phyloP scores from a whole-genome alignment of 2,113 vertebrate genomes.

The Ceuthmochares aereus region DNA sequence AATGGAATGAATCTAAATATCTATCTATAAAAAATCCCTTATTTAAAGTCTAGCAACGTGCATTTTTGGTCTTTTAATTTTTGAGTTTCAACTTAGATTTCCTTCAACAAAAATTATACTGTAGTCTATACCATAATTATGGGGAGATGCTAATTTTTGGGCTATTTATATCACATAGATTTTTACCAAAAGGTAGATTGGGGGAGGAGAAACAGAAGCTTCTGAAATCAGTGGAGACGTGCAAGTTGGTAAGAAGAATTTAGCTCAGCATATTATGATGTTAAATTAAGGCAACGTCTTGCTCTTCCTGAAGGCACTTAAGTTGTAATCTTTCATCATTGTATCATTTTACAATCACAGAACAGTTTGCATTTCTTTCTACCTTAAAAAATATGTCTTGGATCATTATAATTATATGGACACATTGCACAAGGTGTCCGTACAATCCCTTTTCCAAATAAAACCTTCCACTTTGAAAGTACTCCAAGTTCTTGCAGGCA shows the following conservation, averaged over 20 bases:
- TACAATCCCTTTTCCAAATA: neutral
- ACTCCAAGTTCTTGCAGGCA: neutral
- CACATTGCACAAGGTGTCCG: neutral
- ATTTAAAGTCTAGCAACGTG: neutral
- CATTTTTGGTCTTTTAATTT: neutral
- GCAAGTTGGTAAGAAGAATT: neutral
- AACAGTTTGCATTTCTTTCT: neutral
- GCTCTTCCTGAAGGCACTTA: neutral
- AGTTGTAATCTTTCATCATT: constrained; percentile 3
- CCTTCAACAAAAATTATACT: neutral
- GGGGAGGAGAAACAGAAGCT: neutral
- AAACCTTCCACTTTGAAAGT: neutral
- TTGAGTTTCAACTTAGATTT: neutral
- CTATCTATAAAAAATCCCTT: neutral
- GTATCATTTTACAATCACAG: neutral
- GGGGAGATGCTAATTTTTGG: neutral
- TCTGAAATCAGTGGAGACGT: neutral
- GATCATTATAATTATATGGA: neutral
- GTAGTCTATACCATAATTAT: neutral
- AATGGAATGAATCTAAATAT: neutral
- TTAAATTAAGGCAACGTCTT: constrained; percentile 1
- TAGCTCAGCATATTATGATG: neutral
- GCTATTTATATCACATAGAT: neutral
- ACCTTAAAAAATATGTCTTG: neutral
- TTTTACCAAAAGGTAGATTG: neutral